These are phyloP conservation scores for Acromyrmex echinatior DNA, from an alignment of 1,140 invertebrate genomes.

Conservation along the genomic window DNA sequence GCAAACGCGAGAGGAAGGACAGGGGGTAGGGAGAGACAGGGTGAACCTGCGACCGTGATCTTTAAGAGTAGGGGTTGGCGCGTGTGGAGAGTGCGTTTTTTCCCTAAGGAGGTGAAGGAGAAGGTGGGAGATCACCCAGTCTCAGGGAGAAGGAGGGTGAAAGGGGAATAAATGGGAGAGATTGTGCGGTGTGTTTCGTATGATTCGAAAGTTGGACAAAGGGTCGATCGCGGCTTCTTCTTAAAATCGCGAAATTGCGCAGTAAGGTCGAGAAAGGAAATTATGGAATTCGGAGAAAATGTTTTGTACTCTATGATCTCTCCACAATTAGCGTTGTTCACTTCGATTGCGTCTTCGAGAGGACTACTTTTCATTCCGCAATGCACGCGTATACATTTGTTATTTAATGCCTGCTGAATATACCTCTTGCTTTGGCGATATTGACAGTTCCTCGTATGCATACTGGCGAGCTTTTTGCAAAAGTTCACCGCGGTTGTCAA, in stretches of 20 bases:
- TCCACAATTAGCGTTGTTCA: background rate
- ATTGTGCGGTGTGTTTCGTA: background rate
- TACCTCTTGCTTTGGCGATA: background rate
- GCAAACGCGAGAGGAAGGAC: constrained; percentile 14
- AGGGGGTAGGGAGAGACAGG: constrained; percentile 52
- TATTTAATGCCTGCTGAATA: constrained; percentile 35
- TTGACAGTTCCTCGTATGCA: constrained; percentile 27
- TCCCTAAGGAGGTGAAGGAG: constrained; percentile 42
- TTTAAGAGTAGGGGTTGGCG: constrained; percentile 65
- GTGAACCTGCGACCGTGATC: constrained; percentile 77
- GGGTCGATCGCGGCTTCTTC: background rate
- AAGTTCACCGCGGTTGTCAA: constrained; percentile 69
- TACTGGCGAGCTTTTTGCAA: constrained; percentile 30
- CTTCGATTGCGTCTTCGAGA: background rate
- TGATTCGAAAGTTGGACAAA: background rate
- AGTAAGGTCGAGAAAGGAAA: background rate
- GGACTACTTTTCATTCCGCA: constrained; percentile 34
- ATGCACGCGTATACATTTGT: background rate
- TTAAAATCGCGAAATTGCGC: too few relatives aligned
- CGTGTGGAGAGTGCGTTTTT: constrained; percentile 51
- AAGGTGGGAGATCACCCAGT: constrained; percentile 61
- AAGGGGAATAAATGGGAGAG: constrained; percentile 26
- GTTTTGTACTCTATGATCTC: background rate
- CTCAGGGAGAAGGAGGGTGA: constrained; percentile 46
- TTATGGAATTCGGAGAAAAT: background rate